A percentile compares a stretch with the other conserved stretches of the same genome.
Conservation (phyloP, 2,797 vertebrate species). For the Enteromius radiatus region DNA sequence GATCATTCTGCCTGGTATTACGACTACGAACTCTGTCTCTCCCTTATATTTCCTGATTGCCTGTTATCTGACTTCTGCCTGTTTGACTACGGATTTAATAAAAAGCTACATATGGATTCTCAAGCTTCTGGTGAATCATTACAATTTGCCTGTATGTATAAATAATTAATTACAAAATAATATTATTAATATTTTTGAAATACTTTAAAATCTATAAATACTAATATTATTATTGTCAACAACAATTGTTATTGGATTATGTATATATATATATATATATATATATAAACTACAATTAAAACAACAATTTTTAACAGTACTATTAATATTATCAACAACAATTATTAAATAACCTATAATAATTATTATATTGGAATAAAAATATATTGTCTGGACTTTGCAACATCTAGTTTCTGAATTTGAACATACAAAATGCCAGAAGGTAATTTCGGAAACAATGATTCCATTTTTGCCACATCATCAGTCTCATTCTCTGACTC, state of each 20-base stretch:
- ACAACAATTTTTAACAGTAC: neutral
- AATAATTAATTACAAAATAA: neutral
- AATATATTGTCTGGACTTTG: neutral
- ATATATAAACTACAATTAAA: neutral
- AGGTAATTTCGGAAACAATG: neutral
- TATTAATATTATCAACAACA: neutral
- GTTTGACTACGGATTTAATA: no score
- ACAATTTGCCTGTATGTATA: neutral
- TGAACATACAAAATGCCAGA: neutral
- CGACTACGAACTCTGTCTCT: no score
- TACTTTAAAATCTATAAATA: neutral
- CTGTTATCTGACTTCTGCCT: no score
- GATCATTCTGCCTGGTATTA: no score
- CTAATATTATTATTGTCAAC: neutral
- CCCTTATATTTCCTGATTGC: no score
- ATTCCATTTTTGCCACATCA: neutral
- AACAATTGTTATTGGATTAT: no score
- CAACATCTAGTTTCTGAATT: neutral
- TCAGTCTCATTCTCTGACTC: neutral
- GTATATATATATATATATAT: no score
- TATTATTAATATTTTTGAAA: neutral
- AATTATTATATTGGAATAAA: neutral
- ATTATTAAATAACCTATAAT: neutral
- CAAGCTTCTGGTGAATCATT: no score
- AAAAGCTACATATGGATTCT: no score